Percentiles rank a stretch among this genome's conserved stretches.
These are phyloP conservation scores for Scaptomyza reducta DNA, from an alignment of 2,888 invertebrate genomes.

Conservation along the genomic window DNA sequence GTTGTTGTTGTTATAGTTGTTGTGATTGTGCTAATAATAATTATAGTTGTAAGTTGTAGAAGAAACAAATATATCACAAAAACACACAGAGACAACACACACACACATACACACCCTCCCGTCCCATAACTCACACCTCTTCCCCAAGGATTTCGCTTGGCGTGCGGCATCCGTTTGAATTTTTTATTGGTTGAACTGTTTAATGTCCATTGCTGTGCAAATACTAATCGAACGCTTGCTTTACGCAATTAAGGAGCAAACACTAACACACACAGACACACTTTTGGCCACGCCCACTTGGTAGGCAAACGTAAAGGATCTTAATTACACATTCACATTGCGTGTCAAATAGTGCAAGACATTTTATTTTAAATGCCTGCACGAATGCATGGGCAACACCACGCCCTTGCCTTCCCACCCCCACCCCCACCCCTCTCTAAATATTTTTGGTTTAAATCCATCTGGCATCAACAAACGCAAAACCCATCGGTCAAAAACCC, in stretches of 20 bases:
- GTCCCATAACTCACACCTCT: constrained; percentile 60
- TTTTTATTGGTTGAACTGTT: constrained; percentile 73
- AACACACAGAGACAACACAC: too few relatives aligned
- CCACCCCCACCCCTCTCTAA: not conserved
- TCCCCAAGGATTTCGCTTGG: constrained; percentile 24
- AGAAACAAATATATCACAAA: constrained; percentile 11
- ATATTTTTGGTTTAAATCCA: constrained; percentile 25
- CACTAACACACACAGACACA: constrained; percentile 12
- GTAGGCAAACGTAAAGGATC: constrained; percentile 29
- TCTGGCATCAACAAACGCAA: not conserved
- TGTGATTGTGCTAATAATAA: constrained; percentile 69
- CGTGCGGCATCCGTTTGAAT: constrained; percentile 57
- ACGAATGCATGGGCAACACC: constrained; percentile 20
- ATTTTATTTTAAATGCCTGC: constrained; percentile 65
- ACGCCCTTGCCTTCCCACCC: too few relatives aligned
- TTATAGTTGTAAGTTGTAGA: constrained; percentile 43
- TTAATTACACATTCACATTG: constrained; percentile 73
- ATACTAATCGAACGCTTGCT: constrained; percentile 74
- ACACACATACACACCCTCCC: not conserved
- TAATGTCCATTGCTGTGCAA: constrained; percentile 75
- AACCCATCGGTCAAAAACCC: constrained; percentile 53
- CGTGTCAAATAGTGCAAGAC: constrained; percentile 68
- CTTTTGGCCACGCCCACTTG: constrained; percentile 36
- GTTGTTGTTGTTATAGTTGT: constrained; percentile 18
- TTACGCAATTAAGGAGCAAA: constrained; percentile 72